phyloP scores from a whole-genome alignment of 2,113 vertebrate genomes.

The Pyxicephalus adspersus region DNA sequence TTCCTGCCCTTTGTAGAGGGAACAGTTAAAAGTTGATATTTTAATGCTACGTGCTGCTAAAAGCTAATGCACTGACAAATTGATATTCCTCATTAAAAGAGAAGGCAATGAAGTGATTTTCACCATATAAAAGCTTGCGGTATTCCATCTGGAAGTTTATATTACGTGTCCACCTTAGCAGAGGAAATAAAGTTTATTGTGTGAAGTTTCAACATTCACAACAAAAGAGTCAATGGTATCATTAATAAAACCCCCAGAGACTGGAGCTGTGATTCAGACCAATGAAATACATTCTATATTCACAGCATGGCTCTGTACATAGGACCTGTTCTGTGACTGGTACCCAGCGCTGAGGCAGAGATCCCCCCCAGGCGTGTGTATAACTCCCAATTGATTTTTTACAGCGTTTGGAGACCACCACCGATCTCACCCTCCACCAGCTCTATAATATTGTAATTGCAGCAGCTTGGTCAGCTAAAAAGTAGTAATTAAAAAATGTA shows the following conservation, averaged over 20 bases:
- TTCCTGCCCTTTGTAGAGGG: too few species aligned
- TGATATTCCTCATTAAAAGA: not conserved
- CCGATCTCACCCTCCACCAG: too few species aligned
- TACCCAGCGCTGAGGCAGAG: not conserved
- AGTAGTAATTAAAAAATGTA: not conserved
- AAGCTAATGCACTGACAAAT: not conserved
- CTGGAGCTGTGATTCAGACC: not conserved
- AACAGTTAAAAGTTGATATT: too few species aligned
- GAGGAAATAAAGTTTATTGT: not conserved
- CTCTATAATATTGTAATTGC: not conserved
- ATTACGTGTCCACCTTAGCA: not conserved
- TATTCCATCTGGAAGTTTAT: not conserved
- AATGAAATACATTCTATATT: not conserved
- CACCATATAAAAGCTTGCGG: not conserved
- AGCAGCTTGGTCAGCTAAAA: not conserved
- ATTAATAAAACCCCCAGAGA: not conserved
- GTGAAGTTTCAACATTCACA: not conserved
- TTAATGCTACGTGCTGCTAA: not conserved
- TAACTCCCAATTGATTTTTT: not conserved
- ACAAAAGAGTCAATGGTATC: not conserved
- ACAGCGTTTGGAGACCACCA: not conserved
- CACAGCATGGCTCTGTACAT: not conserved
- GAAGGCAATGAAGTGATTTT: not conserved
- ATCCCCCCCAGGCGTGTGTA: not conserved
- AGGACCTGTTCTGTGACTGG: not conserved